These are phyloP conservation scores for Aproaerema taeniolella DNA, from an alignment of 2,888 invertebrate genomes.

Conservation along the genomic window DNA sequence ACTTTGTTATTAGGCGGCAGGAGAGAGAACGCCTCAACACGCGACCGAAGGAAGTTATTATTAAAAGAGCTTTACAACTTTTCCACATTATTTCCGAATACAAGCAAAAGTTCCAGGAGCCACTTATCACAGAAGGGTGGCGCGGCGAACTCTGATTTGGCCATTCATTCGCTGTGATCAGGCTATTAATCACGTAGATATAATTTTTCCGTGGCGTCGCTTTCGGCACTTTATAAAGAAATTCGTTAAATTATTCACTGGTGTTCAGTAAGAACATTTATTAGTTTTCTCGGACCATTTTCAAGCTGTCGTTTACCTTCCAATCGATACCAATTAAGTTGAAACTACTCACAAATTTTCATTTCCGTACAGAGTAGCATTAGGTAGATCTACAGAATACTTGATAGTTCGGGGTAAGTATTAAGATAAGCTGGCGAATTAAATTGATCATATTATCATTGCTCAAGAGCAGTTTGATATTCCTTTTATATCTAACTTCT, in stretches of 20 bases:
- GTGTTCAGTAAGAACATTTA: no score
- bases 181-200: constrained; percentile 2
- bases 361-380: no score
- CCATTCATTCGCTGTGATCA: constrained; percentile 1
- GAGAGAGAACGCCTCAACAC: constrained; percentile 24
- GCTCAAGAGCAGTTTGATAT: no score
- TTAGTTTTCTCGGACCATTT: no score
- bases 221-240: neutral
- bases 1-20: constrained; percentile 1
- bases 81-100: constrained; percentile 47
- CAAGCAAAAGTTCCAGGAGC: constrained; percentile 37
- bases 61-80: constrained; percentile 46
- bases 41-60: constrained; percentile 46
- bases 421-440: no score
- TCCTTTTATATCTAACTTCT: no score
- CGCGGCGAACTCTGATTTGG: neutral
- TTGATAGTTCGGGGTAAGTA: no score
- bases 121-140: constrained; percentile 29
- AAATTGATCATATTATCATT: no score
- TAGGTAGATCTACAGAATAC: no score
- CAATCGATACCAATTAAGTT: no score
- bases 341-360: no score
- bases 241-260: neutral
- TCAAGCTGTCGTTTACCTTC: no score
- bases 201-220: neutral